Evolutionary conservation across 2,888 invertebrate species (phyloP), one percentile per base, ranked within the genome.

Genomic region (Caenorhabditis uteleia): DNA sequence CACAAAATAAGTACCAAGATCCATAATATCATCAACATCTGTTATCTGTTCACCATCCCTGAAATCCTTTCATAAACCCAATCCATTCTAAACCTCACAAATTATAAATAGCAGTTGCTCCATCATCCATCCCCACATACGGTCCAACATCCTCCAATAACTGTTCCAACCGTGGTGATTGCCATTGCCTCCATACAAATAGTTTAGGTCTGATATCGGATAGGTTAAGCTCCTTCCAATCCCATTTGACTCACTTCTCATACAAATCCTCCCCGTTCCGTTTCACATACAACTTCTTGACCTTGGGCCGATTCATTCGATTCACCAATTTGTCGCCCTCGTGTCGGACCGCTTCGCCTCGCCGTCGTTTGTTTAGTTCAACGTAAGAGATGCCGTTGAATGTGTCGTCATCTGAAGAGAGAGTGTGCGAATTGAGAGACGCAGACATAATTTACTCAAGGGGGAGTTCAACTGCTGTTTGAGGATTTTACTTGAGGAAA

Each of bases 151-250:
- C 77, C 40, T 74, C 73, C 12, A 76, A 47, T 1, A 78, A 48
- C 31, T 71, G 62, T 10, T 66, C 53, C 8, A 78, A 36, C 16
- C 57, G 65, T 8, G 75, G 74, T 1, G 68, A 62, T 47, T 73
- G 67, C 70, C 74, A 70, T 46, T 73, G 60, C 33, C 75, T 46
- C 78, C 78, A 78, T 0, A 77, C 68, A 38, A 66, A 78, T 39
- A 70, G 51, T 55, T 77, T 77, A 7, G 74, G 70, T 34, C 76
- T 74, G 31, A 61, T 65, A 56, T 36, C n/a, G n/a, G n/a, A n/a
- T n/a, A n/a, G n/a, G n/a, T n/a, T n/a, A n/a, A n/a, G n/a, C n/a
- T n/a, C n/a, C n/a, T n/a, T 27, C 27, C 20, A 3, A n/a, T 23
- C 25, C 6, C 6, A 14, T 27, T 50, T 31, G 3, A 26, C 23